phyloP scores from a whole-genome alignment of 64 coral and sea anemone species.

The Pocillopora verrucosa region DNA sequence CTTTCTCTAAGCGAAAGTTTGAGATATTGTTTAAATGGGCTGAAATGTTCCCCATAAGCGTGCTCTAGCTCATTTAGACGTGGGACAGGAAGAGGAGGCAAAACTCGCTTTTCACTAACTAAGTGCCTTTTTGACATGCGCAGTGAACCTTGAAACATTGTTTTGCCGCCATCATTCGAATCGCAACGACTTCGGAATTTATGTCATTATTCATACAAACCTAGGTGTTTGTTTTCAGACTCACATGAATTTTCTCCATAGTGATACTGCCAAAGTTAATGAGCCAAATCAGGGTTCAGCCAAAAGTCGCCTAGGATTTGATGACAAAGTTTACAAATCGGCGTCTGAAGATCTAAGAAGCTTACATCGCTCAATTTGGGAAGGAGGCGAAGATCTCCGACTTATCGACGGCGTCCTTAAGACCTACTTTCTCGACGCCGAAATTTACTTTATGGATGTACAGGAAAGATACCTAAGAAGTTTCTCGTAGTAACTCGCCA shows the following conservation, averaged over 20 bases:
- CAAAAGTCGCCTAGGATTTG: slow-evolving; percentile 47
- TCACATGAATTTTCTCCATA: slow-evolving; percentile 84
- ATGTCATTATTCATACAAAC: slow-evolving; percentile 32
- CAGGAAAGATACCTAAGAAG: slow-evolving; percentile 74
- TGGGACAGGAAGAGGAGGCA: no score
- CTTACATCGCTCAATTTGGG: slow-evolving; percentile 84
- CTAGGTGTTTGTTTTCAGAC: slow-evolving; percentile 73
- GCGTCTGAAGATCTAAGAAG: slow-evolving; percentile 76
- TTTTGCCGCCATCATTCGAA: slow-evolving; percentile 99
- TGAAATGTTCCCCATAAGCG: no score
- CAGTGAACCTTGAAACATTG: slow-evolving; percentile 47
- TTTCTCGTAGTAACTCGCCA: slow-evolving; percentile 58
- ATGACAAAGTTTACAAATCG: slow-evolving; percentile 69
- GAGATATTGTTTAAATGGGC: no score
- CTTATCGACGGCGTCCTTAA: slow-evolving; percentile 64
- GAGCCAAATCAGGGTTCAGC: slow-evolving; percentile 13
- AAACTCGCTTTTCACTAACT: neutral
- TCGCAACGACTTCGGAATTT: slow-evolving; percentile 62
- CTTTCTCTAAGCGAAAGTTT: no score
- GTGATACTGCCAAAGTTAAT: slow-evolving; percentile 22
- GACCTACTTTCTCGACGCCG: slow-evolving; percentile 76
- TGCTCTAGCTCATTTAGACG: no score
- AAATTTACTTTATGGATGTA: slow-evolving; percentile 96
- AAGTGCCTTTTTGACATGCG: slow-evolving; percentile 59
- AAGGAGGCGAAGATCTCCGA: slow-evolving; percentile 35